Evolutionary conservation across 2,113 vertebrate species (phyloP).

Genomic region (Paradisaea rubra): DNA sequence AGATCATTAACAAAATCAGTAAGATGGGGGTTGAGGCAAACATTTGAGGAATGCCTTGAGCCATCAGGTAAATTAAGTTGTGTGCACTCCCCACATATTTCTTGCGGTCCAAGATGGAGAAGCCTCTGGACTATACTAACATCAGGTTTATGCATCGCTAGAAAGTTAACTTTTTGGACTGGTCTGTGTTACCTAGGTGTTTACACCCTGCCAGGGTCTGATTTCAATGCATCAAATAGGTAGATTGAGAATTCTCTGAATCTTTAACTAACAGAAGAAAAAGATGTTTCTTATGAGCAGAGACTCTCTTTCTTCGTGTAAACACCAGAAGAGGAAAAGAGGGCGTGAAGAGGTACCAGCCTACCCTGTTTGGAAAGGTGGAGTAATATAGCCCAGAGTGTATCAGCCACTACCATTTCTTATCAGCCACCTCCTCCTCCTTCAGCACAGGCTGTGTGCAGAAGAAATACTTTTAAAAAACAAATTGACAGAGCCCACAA

Average conservation of each 20-base stretch:
- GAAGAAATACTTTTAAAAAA: not conserved
- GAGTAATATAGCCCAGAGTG: not conserved
- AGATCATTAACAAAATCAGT: not conserved
- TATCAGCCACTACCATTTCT: not conserved
- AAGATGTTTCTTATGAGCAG: not conserved
- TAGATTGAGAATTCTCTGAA: not conserved
- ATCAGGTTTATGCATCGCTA: not conserved
- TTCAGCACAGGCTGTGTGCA: not conserved
- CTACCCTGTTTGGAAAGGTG: not conserved
- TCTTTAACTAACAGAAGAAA: not conserved
- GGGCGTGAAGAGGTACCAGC: not conserved
- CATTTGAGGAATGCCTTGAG: not conserved
- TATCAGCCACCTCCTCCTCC: not conserved
- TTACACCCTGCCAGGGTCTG: not conserved
- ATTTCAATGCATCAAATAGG: not conserved
- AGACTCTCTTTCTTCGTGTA: not conserved
- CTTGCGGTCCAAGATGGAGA: not conserved
- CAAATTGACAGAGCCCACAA: not conserved
- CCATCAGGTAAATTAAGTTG: not conserved
- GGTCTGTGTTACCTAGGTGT: not conserved
- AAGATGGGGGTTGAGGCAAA: not conserved
- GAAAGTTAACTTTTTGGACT: not conserved
- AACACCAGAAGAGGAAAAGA: not conserved
- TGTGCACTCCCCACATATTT: accelerated
- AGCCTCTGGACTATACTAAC: not conserved